phyloP scores from a whole-genome alignment of 2,113 vertebrate genomes.

The Phalacrocorax aristotelis region DNA sequence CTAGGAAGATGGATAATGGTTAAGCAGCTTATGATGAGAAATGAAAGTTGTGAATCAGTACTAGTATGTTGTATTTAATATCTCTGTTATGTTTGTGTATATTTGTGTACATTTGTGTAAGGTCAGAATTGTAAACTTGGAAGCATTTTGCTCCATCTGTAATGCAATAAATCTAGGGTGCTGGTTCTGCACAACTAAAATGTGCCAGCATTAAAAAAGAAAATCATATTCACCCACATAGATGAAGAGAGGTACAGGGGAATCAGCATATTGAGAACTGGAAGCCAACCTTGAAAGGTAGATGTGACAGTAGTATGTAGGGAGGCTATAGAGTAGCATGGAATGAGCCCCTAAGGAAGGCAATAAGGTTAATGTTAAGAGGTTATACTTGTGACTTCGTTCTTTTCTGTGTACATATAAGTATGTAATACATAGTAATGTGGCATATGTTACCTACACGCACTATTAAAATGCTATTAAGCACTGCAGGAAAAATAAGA shows the following conservation, averaged over 20 bases:
- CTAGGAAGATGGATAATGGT: not conserved
- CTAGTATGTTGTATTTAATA: not conserved
- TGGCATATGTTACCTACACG: not conserved
- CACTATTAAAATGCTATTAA: slow-evolving; percentile 7
- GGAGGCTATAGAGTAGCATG: not conserved
- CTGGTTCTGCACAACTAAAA: not conserved
- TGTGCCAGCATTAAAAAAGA: not conserved
- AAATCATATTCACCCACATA: not conserved
- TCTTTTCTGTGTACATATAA: not conserved
- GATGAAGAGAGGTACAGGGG: not conserved
- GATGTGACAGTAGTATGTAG: not conserved
- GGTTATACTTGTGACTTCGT: not conserved
- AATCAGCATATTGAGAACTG: not conserved
- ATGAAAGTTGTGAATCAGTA: not conserved
- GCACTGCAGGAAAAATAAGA: not conserved
- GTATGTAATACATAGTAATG: not conserved
- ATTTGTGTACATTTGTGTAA: not conserved
- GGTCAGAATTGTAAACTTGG: not conserved
- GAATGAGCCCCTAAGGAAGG: not conserved
- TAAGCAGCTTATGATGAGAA: not conserved
- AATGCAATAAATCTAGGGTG: not conserved
- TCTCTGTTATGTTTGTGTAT: not conserved
- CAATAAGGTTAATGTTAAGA: not conserved
- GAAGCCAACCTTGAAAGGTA: not conserved
- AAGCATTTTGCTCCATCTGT: not conserved